Base-by-base conservation (phyloP, 2,797 vertebrate species). In the Acanthurus lineatus region DNA sequence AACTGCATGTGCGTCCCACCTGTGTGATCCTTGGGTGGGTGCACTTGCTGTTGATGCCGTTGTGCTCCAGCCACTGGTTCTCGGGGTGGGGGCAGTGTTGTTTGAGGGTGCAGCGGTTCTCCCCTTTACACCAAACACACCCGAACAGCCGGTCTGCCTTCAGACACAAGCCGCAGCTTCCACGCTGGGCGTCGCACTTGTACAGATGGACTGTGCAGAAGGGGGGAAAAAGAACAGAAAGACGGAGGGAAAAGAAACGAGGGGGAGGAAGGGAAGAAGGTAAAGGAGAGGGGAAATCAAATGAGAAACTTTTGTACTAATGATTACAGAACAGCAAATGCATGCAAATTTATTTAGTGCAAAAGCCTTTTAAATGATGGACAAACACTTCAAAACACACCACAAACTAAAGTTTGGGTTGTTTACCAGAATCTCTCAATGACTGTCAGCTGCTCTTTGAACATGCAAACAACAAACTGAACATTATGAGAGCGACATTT, bases 161-260 rank as follows among this genome's bases (percentile, higher is more conserved):
- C 87, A 99, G 96, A 90, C 98, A 99, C 88, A 98, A 91, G 53
- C 98, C 98, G 0, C 98, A 99, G 96, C 98, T 99, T 81, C 97
- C 96, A 0, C 97, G 91, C 92, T 97, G 97, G 67, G 98, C 98
- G 7, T 97, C 97, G 0, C 98, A 99, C 85, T 99, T 99, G 90
- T 99, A 99, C 64, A 99, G 96, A 91, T 99, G 97, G 86, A 99
- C 98, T 99, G 94, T 4, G 47, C n/a, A 61, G 64, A 62, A 47
- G 58, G 51, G 81, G 47, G 58, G 66, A 45, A 48, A 16, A 73
- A 17, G 5, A n/a, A 63, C 11, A 57, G 20, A 25, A 25, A 17
- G 17, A 62, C n/a, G 47, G 38, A 52, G 19, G 19, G 25, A 32
- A 52, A 35, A 35, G 32, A 35, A 7, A 35, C 6, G 6, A 35